phyloP scores from a whole-genome alignment of 1,140 invertebrate genomes.

The Neuroterus valhalla region DNA sequence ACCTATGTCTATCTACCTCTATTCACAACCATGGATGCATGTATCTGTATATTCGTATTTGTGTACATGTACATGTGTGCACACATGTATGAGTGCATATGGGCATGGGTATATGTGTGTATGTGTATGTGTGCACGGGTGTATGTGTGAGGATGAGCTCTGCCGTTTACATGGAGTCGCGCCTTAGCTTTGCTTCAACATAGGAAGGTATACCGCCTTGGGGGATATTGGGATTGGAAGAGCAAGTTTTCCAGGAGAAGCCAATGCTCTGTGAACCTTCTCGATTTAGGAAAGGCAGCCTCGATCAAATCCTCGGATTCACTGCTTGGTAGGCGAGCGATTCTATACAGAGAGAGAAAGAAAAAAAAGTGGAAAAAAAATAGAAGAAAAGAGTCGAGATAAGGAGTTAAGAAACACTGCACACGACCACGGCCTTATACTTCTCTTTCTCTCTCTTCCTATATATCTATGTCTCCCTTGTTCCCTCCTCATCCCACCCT shows the following conservation, averaged over 20 bases:
- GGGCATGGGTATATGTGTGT: not conserved
- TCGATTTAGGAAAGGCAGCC: slow-evolving; percentile 34
- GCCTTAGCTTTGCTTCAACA: slow-evolving; percentile 18
- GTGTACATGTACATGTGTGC: not conserved
- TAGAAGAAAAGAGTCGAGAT: not conserved
- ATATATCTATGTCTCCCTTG: slow-evolving; percentile 1
- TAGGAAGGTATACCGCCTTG: slow-evolving; percentile 17
- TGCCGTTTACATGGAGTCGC: slow-evolving; percentile 9
- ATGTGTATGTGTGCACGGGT: not conserved
- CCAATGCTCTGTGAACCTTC: slow-evolving; percentile 29
- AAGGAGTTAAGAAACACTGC: slow-evolving; percentile 20
- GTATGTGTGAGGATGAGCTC: not conserved
- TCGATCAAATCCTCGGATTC: slow-evolving; percentile 35
- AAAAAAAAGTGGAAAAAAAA: not conserved
- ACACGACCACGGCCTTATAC: slow-evolving; percentile 32
- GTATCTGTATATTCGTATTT: not conserved
- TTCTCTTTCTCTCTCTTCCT: slow-evolving; percentile 22
- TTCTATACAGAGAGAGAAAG: slow-evolving; percentile 20
- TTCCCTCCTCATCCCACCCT: not conserved
- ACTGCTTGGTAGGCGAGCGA: slow-evolving; percentile 20
- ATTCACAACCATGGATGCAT: not conserved
- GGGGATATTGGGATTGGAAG: slow-evolving; percentile 13
- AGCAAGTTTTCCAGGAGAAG: slow-evolving; percentile 28
- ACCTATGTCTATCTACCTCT: no score
- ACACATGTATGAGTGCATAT: not conserved